phyloP scores from a whole-genome alignment of 1,140 invertebrate species.

The Pentalonia nigronervosa region DNA sequence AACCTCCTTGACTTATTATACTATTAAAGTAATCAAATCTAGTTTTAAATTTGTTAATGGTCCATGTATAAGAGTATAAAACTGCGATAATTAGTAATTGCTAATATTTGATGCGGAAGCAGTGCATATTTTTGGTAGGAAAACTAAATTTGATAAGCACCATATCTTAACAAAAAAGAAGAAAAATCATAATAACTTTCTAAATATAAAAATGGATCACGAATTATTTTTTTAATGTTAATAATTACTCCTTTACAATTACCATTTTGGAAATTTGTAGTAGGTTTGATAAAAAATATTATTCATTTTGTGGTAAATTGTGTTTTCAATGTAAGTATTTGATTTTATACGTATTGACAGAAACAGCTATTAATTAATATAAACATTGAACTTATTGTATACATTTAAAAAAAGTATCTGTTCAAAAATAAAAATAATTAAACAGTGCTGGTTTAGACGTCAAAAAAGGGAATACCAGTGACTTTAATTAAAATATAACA shows the following conservation, averaged over 20 bases:
- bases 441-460: not conserved
- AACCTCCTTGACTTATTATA: not conserved
- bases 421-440: not conserved
- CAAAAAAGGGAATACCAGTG: not conserved
- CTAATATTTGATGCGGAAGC: not conserved
- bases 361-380: too few species aligned
- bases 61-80: not conserved
- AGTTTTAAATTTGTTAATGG: not conserved
- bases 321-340: too few species aligned
- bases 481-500: conserved; percentile 39
- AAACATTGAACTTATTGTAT: not conserved
- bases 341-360: too few species aligned
- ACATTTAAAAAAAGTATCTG: not conserved
- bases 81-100: not conserved
- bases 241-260: not conserved
- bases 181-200: not conserved
- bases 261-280: not conserved
- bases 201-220: not conserved
- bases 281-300: too few species aligned
- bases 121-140: not conserved
- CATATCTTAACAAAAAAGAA: not conserved
- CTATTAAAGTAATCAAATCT: not conserved
- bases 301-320: too few species aligned
- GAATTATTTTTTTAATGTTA: not conserved
- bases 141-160: too few species aligned